A percentile compares a stretch with the other conserved stretches of the same genome.
Evolutionary conservation across 2,113 vertebrate genomes (phyloP).

Genomic region (Nothoprocta pentlandii): DNA sequence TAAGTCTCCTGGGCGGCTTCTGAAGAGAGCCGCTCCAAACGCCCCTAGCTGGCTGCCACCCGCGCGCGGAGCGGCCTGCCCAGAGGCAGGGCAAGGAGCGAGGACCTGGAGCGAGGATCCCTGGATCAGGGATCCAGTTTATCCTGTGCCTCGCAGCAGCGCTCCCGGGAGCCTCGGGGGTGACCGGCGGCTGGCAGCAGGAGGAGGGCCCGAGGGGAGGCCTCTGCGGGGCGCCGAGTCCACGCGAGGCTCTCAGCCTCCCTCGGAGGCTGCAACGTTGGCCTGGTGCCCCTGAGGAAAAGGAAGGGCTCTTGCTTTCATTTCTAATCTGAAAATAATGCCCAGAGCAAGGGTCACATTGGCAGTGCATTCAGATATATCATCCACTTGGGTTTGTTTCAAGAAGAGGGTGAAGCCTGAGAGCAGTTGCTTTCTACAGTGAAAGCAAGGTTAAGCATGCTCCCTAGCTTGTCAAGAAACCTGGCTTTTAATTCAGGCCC

Average conservation of each 20-base stretch:
- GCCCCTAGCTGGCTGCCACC: slow-evolving; percentile 28
- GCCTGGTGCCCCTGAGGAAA: accelerated
- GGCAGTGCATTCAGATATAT: background rate
- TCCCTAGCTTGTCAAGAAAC: slow-evolving; percentile 1
- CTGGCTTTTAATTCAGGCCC: background rate
- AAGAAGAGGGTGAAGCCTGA: background rate
- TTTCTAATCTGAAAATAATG: background rate
- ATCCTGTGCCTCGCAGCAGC: background rate
- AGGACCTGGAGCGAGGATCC: background rate
- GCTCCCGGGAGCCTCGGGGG: background rate
- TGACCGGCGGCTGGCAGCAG: background rate
- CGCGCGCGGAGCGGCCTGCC: background rate
- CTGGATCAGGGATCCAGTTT: background rate
- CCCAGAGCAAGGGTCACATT: background rate
- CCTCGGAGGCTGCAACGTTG: accelerated
- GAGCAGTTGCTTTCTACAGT: slow-evolving; percentile 3
- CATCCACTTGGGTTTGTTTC: background rate
- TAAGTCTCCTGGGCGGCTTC: slow-evolving; percentile 57
- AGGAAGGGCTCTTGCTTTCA: background rate
- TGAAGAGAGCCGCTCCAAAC: slow-evolving; percentile 62
- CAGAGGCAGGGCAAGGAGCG: background rate
- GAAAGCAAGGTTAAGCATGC: background rate
- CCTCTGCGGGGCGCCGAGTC: background rate
- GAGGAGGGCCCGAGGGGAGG: background rate
- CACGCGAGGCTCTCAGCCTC: background rate